Percentiles rank a stretch among this genome's conserved stretches.
phyloP scores from a whole-genome alignment of 1,140 invertebrate species.

The Drosophila asahinai region DNA sequence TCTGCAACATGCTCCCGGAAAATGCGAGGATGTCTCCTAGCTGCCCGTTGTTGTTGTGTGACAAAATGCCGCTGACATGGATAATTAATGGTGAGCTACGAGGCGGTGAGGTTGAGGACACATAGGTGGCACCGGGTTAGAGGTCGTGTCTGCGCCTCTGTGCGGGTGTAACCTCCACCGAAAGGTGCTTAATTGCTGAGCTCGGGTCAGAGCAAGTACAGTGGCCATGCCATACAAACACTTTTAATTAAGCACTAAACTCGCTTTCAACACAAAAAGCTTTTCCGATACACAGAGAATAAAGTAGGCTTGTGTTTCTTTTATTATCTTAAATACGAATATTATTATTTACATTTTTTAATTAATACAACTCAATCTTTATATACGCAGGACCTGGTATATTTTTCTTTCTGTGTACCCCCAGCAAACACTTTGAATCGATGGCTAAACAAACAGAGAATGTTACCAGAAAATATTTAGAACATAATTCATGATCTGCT shows the following conservation, averaged over 20 bases:
- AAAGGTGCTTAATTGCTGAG: slow-evolving; percentile 65
- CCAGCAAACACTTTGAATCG: background rate
- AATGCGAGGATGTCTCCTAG: slow-evolving; percentile 65
- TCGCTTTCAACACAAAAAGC: slow-evolving; percentile 6
- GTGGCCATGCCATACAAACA: slow-evolving; percentile 2
- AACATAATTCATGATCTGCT: slow-evolving; percentile 21
- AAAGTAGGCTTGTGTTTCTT: background rate
- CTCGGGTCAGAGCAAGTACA: slow-evolving; percentile 25
- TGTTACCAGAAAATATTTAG: background rate
- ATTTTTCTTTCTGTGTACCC: background rate
- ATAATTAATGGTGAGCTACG: slow-evolving; percentile 77
- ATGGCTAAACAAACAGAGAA: background rate
- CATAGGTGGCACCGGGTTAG: slow-evolving; percentile 21
- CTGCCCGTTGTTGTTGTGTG: slow-evolving; percentile 57
- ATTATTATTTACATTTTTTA: too few species aligned
- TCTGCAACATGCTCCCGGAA: slow-evolving; percentile 72
- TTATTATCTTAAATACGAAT: too few species aligned
- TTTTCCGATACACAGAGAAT: background rate
- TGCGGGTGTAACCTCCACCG: slow-evolving; percentile 26
- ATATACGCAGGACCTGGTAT: too few species aligned
- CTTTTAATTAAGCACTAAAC: slow-evolving; percentile 34
- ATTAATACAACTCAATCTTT: too few species aligned
- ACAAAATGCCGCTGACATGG: slow-evolving; percentile 83
- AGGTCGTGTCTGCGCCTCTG: slow-evolving; percentile 15
- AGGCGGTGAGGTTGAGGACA: slow-evolving; percentile 21